A percentile compares a stretch with the other conserved stretches of the same genome.
Conservation (phyloP, 2,113 vertebrate species). For the Ranitomeya imitator region DNA sequence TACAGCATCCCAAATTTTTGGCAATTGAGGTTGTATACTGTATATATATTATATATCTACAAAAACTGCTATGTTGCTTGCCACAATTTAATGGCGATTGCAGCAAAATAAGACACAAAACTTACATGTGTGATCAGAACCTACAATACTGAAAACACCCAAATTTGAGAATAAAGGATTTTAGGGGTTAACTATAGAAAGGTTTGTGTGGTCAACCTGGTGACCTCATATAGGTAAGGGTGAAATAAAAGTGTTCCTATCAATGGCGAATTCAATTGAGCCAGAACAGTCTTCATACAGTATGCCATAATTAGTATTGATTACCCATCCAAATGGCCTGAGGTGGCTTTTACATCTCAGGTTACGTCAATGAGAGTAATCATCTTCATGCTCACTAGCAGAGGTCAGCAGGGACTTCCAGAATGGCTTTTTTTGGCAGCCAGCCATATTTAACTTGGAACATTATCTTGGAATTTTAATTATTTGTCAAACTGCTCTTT, state of each 20-base stretch:
- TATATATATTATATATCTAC: no score
- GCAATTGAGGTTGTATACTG: no score
- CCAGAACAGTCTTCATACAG: constrained; percentile 43
- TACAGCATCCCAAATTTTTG: no score
- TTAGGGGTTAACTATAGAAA: background rate
- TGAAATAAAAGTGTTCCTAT: constrained; percentile 12
- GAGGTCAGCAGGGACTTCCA: constrained; percentile 43
- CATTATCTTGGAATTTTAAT: constrained; percentile 28
- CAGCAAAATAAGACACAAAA: no score
- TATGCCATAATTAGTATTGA: constrained; percentile 52
- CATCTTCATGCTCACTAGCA: constrained; percentile 43
- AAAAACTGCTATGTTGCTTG: no score
- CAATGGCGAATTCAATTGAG: constrained; percentile 16
- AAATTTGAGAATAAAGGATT: background rate
- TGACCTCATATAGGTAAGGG: background rate
- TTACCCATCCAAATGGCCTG: constrained; percentile 55
- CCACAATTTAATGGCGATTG: no score
- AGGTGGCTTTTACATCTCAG: constrained; percentile 55
- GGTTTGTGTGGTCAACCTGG: background rate
- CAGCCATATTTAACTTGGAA: constrained; percentile 40
- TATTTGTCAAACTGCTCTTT: constrained; percentile 29
- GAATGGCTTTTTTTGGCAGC: constrained; percentile 44
- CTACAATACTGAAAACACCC: background rate
- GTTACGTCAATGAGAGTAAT: constrained; percentile 50
- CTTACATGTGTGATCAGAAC: background rate